Evolutionary conservation across 2,888 invertebrate species (phyloP).

Genomic region (Aproaerema taeniolella): DNA sequence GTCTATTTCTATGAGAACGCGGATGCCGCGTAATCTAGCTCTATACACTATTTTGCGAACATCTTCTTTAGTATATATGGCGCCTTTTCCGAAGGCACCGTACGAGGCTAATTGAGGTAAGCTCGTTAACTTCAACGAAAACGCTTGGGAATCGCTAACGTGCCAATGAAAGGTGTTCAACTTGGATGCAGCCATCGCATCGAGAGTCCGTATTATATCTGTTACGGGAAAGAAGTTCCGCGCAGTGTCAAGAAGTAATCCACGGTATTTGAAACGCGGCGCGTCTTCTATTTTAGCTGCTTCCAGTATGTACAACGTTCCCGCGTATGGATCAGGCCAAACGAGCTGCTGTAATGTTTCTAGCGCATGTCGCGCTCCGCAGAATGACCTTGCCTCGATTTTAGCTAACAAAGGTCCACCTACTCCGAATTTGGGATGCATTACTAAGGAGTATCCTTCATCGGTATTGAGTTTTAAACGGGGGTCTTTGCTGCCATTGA

Average conservation of each 20-base stretch:
- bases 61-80: conserved; percentile 82
- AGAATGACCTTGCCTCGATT: conserved; percentile 81
- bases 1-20: conserved; percentile 91
- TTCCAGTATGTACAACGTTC: conserved; percentile 78
- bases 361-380: conserved; percentile 85
- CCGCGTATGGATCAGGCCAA: conserved; percentile 82
- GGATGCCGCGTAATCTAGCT: conserved; percentile 87
- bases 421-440: conserved; percentile 62
- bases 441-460: conserved; percentile 82
- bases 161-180: conserved; percentile 96
- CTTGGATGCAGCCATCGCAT: conserved; percentile 92
- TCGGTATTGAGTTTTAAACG: conserved; percentile 80
- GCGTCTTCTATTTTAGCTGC: conserved; percentile 83
- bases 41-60: conserved; percentile 84
- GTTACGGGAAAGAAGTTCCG: conserved; percentile 88
- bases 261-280: conserved; percentile 87
- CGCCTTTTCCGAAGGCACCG: conserved; percentile 88
- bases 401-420: conserved; percentile 67
- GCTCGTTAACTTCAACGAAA: conserved; percentile 86
- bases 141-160: conserved; percentile 91
- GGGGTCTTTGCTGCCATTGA: conserved; percentile 65
- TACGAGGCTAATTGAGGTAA: conserved; percentile 84
- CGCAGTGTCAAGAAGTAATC: conserved; percentile 92
- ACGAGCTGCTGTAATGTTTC: conserved; percentile 87
- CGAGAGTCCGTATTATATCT: conserved; percentile 82